phyloP scores from a whole-genome alignment of 53 echinoderm and acorn worm species.

The Arbacia lixula region DNA sequence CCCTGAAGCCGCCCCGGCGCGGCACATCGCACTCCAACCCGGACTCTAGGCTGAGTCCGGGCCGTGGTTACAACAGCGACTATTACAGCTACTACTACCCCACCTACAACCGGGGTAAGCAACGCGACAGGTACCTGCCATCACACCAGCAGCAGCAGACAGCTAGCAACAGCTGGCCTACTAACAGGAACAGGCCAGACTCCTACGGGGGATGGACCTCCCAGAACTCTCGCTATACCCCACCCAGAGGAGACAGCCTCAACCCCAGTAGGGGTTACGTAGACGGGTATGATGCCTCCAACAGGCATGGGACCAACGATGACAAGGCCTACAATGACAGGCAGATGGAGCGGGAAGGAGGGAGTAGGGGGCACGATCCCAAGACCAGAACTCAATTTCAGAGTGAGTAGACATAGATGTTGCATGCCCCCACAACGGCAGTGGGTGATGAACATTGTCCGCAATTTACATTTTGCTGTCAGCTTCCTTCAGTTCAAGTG shows the following conservation, averaged over 20 bases:
- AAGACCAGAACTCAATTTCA: neutral
- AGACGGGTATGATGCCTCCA: neutral
- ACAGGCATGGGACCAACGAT: neutral
- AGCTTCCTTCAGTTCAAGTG: no score
- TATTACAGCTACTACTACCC: conserved; percentile 51
- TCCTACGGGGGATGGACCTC: neutral
- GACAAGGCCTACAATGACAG: neutral
- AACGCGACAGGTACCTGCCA: neutral
- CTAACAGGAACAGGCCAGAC: conserved; percentile 3
- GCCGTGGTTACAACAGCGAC: conserved; percentile 40
- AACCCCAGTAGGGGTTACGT: conserved; percentile 10
- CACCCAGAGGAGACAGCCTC: no score
- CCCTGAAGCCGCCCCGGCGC: neutral
- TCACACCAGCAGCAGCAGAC: conserved; percentile 18
- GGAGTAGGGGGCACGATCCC: neutral
- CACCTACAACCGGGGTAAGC: neutral
- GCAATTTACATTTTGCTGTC: no score
- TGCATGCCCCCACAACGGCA: no score
- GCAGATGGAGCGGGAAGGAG: neutral
- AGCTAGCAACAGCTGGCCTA: conserved; percentile 13
- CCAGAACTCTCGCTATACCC: conserved; percentile 3
- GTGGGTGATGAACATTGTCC: no score
- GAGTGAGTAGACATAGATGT: conserved; percentile 51
- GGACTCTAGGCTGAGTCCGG: neutral
- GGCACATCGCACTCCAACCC: neutral